Conservation (phyloP, 2,113 vertebrate genomes). For the Morone chrysops region DNA sequence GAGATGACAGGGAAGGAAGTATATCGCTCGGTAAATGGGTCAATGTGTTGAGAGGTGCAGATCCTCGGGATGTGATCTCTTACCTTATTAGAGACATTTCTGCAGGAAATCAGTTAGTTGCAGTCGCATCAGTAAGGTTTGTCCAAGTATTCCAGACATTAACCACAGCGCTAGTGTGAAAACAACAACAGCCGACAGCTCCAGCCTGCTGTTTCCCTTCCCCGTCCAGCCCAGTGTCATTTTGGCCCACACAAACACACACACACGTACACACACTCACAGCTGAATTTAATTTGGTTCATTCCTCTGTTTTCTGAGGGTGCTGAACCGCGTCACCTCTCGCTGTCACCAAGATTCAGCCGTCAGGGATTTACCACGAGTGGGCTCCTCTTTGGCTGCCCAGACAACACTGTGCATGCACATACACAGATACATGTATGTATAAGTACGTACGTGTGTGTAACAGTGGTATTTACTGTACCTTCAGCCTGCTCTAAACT, state of each 20-base stretch:
- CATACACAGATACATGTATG: background rate
- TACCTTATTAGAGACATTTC: slow-evolving; percentile 32
- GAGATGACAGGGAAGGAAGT: background rate
- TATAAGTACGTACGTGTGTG: background rate
- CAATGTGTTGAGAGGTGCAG: background rate
- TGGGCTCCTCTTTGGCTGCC: slow-evolving; percentile 12
- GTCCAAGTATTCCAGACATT: slow-evolving; percentile 60
- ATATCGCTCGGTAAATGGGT: background rate
- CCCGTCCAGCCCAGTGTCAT: slow-evolving; percentile 45
- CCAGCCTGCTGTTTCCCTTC: slow-evolving; percentile 52
- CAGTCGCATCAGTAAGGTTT: too few species aligned
- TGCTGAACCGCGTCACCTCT: slow-evolving; percentile 61
- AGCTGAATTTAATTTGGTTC: slow-evolving; percentile 66
- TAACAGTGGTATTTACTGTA: background rate
- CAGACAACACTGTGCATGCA: background rate
- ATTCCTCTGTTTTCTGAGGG: slow-evolving; percentile 60
- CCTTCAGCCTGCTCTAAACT: background rate
- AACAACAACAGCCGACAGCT: slow-evolving; percentile 64
- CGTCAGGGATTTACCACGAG: slow-evolving; percentile 48
- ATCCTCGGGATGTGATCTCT: background rate
- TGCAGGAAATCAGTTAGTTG: slow-evolving; percentile 57
- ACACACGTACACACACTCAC: slow-evolving; percentile 39
- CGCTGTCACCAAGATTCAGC: slow-evolving; percentile 39
- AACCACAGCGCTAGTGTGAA: slow-evolving; percentile 57
- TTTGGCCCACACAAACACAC: slow-evolving; percentile 35